Percentiles rank a stretch among this genome's conserved stretches.
phyloP scores from a whole-genome alignment of 2,113 vertebrate species.

The Paralichthys olivaceus region DNA sequence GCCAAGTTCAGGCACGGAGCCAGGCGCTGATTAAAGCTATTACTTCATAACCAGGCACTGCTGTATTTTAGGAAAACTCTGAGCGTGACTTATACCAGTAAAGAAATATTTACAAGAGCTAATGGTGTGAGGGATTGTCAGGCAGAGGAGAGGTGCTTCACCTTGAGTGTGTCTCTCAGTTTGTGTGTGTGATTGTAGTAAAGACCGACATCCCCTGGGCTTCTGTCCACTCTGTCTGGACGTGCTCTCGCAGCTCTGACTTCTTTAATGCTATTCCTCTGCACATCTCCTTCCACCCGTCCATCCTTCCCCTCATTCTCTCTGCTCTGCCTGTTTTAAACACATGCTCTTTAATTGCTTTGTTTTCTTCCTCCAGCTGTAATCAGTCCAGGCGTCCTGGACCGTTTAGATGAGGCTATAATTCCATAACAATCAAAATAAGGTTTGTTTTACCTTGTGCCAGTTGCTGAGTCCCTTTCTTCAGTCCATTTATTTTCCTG shows the following conservation, averaged over 20 bases:
- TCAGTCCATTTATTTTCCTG: constrained; percentile 7
- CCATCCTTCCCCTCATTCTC: constrained; percentile 1
- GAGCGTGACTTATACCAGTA: constrained; percentile 58
- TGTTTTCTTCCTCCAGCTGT: neutral
- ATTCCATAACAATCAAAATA: neutral
- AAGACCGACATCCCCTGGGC: constrained; percentile 1
- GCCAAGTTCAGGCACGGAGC: constrained; percentile 47
- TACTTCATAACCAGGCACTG: constrained; percentile 66
- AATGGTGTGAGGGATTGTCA: constrained; percentile 17
- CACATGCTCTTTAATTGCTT: neutral
- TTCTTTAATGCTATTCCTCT: constrained; percentile 57
- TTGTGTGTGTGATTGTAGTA: constrained; percentile 23
- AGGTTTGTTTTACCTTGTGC: neutral
- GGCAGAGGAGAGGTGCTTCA: neutral
- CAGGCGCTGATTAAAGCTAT: constrained; percentile 64
- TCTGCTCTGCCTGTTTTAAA: neutral
- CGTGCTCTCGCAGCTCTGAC: constrained; percentile 32
- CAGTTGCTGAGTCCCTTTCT: neutral
- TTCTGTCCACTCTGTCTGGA: constrained; percentile 19
- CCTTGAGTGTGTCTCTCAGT: constrained; percentile 13
- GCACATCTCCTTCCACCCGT: constrained; percentile 39
- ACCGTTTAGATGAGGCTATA: neutral
- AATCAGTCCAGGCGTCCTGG: neutral
- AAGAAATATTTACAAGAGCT: constrained; percentile 55
- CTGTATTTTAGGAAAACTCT: constrained; percentile 54